Conservation (phyloP, 2,888 invertebrate genomes). For the Thereva nobilitata region DNA sequence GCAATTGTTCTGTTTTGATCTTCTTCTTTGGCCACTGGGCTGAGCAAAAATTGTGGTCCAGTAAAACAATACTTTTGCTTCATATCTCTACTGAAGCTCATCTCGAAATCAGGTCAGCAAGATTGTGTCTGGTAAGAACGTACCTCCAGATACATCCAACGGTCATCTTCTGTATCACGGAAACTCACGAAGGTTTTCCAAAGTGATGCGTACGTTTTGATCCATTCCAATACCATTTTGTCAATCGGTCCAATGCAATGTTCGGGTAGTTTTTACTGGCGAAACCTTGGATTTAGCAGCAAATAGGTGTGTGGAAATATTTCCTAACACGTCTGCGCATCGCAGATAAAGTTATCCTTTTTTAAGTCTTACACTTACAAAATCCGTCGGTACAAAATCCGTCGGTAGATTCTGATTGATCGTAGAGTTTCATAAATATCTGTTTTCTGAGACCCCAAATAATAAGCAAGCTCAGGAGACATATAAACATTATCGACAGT, state of each 20-base stretch:
- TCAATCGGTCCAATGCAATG: neutral
- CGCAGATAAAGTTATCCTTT: too few relatives aligned
- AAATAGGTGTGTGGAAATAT: neutral
- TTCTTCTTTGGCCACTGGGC: slow-evolving; percentile 11
- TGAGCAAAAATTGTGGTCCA: neutral
- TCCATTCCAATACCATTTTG: neutral
- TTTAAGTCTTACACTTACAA: too few relatives aligned
- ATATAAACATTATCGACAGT: too few relatives aligned
- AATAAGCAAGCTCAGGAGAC: too few relatives aligned
- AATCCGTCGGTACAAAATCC: too few relatives aligned
- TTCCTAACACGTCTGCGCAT: neutral
- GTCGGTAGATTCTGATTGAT: too few relatives aligned
- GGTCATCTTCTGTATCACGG: neutral
- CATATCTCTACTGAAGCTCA: slow-evolving; percentile 1
- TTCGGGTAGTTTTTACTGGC: neutral
- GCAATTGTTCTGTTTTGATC: neutral
- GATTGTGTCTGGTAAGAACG: neutral
- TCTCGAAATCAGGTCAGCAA: slow-evolving; percentile 2
- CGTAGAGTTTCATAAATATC: too few relatives aligned
- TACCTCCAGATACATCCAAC: neutral
- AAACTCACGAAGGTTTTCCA: neutral
- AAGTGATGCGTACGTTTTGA: neutral
- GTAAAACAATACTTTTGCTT: neutral
- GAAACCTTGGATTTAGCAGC: slow-evolving; percentile 1
- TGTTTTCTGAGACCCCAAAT: too few relatives aligned